Base-by-base conservation (phyloP, 2,113 vertebrate species). In the Meriones unguiculatus region DNA sequence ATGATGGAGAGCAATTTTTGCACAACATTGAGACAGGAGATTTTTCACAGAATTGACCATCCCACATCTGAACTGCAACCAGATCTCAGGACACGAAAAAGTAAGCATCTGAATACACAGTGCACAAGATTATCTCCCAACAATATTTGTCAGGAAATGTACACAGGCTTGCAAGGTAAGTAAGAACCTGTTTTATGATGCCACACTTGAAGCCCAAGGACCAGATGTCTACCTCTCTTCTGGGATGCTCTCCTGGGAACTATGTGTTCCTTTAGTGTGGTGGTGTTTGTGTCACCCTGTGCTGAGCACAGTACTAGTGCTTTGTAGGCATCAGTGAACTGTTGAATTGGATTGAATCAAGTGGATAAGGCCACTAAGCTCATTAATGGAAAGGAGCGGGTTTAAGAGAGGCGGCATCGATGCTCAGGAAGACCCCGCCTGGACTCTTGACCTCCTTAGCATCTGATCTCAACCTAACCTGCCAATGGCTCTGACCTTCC, bases 401-500 rank as follows among this genome's bases (percentile, higher is more conserved):
- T 22, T 87, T 70, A 59, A 94, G 89, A 93, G 62, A 92, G 70
- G 25, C 28, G 73, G 18, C 57, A 80, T 22, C 64, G n/a, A 85
- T 80, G 28, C 69, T 78, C 80, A 94, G 82, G 82, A 96, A 95
- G 77, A 92, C 54, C 20, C 17, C 62, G 81, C 67, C 84, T 96
- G 35, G 73, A 64, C 81, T 91, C 38, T 95, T 96, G 76, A 95
- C 89, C 95, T 96, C 82, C 80, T 95, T 93, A 98, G 69, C 92
- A 97, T 76, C 32, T n/a, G 86, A 4, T 87, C 95, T 75, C 84
- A 97, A 41, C 13, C 73, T 84, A 87, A 91, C 75, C 86, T 96
- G 81, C 90, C 91, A 97, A 67, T 76, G 81, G 28, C 69, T 96
- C 86, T 87, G 64, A 89, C 93, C 92, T 86, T 94, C 88, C 88